Evolutionary conservation across 2,113 vertebrate genomes (phyloP).

Genomic region (Laterallus jamaicensis): DNA sequence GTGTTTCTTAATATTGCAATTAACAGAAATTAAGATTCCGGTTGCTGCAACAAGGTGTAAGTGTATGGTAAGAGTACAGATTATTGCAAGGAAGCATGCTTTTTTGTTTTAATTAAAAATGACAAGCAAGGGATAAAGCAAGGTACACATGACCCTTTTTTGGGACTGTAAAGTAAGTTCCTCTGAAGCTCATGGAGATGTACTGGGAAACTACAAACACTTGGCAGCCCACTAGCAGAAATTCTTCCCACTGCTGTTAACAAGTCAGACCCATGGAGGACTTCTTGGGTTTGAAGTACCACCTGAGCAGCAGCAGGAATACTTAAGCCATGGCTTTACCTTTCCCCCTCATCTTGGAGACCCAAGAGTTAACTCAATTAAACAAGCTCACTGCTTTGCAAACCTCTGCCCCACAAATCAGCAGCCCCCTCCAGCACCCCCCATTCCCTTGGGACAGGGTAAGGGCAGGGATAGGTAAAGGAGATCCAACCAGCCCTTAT

Average conservation of each 20-base stretch:
- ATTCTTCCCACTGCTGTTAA: not conserved
- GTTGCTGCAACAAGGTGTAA: not conserved
- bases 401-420: not conserved
- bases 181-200: not conserved
- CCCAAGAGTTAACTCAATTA: not conserved
- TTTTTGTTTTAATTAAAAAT: not conserved
- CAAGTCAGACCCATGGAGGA: not conserved
- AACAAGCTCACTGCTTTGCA: not conserved
- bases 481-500: not conserved
- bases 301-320: not conserved
- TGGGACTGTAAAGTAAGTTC: not conserved
- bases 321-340: fast-evolving
- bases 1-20: not conserved
- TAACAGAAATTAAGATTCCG: not conserved
- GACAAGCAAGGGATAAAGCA: not conserved
- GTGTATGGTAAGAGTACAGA: too few species aligned
- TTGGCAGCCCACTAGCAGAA: not conserved
- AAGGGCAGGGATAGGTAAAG: not conserved
- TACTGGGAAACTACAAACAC: not conserved
- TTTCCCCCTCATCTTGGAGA: not conserved
- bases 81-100: not conserved
- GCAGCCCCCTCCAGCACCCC: not conserved
- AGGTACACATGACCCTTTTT: not conserved
- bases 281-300: not conserved
- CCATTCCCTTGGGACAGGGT: not conserved